phyloP scores from a whole-genome alignment of 2,113 vertebrate genomes.

The Pteronura brasiliensis region DNA sequence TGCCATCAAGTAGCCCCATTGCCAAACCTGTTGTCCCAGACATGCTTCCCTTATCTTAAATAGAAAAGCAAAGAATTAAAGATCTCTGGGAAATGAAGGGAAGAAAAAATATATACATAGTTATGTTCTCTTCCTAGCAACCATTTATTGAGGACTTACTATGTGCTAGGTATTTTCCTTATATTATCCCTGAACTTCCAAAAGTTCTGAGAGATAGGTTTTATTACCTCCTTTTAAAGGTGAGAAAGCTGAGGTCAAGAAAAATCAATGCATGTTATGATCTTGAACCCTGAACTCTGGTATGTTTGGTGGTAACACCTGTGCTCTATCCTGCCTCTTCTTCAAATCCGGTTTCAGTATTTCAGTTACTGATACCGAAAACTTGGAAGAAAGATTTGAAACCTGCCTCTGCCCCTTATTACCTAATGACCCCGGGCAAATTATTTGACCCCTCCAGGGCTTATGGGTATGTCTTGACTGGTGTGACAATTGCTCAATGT shows the following conservation, averaged over 20 bases:
- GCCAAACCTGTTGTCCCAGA: slow-evolving; percentile 20
- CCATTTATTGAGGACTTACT: not conserved
- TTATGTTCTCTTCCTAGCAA: not conserved
- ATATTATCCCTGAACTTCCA: not conserved
- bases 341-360: not conserved
- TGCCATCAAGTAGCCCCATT: slow-evolving; percentile 14
- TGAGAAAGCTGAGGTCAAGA: slow-evolving; percentile 1
- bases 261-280: not conserved
- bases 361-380: not conserved
- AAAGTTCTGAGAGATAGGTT: not conserved
- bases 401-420: not conserved
- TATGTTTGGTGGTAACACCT: not conserved
- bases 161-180: not conserved
- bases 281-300: not conserved
- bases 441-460: not conserved
- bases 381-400: slow-evolving; percentile 7
- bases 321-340: not conserved
- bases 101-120: not conserved
- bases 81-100: not conserved
- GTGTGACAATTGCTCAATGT: not conserved
- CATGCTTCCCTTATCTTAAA: not conserved
- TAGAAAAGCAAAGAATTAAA: slow-evolving; percentile 27
- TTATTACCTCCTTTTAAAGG: not conserved
- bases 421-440: not conserved
- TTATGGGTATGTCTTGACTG: not conserved